Conservation (phyloP, 2,888 invertebrate genomes). For the Bruchidius siliquastri region DNA sequence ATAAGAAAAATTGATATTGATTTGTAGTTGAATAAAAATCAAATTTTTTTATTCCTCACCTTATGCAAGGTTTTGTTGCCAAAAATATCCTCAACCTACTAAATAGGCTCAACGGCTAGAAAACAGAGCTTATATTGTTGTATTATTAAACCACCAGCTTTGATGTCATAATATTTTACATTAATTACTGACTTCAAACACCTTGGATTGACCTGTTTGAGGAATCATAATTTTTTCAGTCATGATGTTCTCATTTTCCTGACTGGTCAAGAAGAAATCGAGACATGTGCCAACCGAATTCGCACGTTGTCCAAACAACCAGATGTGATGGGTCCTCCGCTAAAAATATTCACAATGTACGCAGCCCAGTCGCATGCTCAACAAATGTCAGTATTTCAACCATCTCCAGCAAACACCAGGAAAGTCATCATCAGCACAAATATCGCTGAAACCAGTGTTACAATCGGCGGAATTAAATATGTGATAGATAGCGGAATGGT, state of each 20-base stretch:
- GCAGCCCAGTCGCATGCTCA: conserved; percentile 83
- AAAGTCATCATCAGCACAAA: conserved; percentile 95
- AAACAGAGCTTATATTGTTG: too few species aligned
- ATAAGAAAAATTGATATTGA: too few species aligned
- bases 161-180: too few species aligned
- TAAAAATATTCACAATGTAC: conserved; percentile 83
- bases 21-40: too few species aligned
- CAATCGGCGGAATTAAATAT: conserved; percentile 86
- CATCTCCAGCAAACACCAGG: conserved; percentile 66
- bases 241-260: conserved; percentile 90
- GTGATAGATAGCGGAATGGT: conserved; percentile 92
- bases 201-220: too few species aligned
- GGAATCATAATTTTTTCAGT: too few species aligned
- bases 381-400: conserved; percentile 81
- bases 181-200: too few species aligned
- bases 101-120: too few species aligned
- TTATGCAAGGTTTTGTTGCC: too few species aligned
- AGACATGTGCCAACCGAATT: conserved; percentile 73
- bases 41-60: too few species aligned
- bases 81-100: too few species aligned
- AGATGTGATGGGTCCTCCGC: conserved; percentile 57
- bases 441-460: conserved; percentile 96
- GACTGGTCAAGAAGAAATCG: conserved; percentile 96
- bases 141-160: too few species aligned
- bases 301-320: conserved; percentile 66